Conservation (phyloP, 1,140 invertebrate genomes). For the Scaptomyza pallida region DNA sequence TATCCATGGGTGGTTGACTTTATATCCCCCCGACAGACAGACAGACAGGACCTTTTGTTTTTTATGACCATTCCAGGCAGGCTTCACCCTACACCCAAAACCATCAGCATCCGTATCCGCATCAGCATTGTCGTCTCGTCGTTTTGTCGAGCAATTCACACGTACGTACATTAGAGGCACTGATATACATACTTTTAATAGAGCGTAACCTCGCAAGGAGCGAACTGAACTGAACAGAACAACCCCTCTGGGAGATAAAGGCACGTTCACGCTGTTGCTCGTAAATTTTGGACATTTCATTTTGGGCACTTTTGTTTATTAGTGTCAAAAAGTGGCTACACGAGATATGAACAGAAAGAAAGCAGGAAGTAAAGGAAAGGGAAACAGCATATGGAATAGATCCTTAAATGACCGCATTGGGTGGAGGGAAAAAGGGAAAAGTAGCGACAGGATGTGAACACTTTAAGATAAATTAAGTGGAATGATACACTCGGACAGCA, state of each 20-base stretch:
- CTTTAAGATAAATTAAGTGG: neutral
- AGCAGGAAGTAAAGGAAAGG: constrained; percentile 19
- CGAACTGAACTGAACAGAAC: neutral
- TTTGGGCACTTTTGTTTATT: constrained; percentile 40
- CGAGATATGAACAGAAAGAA: constrained; percentile 33
- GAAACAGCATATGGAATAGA: constrained; percentile 53
- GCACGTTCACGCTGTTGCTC: constrained; percentile 27
- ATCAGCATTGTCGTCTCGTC: constrained; percentile 21
- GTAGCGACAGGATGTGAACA: neutral
- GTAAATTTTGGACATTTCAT: constrained; percentile 24
- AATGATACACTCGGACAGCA: neutral
- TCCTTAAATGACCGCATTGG: constrained; percentile 53
- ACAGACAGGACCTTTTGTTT: constrained; percentile 63
- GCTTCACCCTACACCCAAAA: no score
- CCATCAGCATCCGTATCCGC: no score
- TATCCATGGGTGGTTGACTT: constrained; percentile 71
- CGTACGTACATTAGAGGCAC: constrained; percentile 68
- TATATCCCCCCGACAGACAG: constrained; percentile 50
- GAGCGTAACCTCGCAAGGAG: constrained; percentile 13
- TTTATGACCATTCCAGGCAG: constrained; percentile 61
- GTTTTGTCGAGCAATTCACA: constrained; percentile 62
- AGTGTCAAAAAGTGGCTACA: constrained; percentile 17
- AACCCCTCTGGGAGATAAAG: neutral
- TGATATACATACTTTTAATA: constrained; percentile 66
- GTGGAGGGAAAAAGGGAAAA: no score